A percentile compares a stretch with the other conserved stretches of the same genome.
Evolutionary conservation across 2,797 vertebrate genomes (phyloP).

Genomic region (Agapornis canus): DNA sequence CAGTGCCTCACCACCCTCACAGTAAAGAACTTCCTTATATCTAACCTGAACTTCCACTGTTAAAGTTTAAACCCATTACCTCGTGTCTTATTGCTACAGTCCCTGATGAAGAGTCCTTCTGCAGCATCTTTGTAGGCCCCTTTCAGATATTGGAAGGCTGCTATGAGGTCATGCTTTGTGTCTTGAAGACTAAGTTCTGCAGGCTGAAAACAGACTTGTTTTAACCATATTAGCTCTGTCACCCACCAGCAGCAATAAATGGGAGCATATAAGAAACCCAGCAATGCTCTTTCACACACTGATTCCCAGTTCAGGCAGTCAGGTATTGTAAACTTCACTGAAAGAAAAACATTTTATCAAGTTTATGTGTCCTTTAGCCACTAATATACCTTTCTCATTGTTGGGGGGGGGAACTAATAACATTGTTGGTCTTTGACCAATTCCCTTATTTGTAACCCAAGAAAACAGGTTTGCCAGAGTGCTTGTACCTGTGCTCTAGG

Average conservation of each 20-base stretch:
- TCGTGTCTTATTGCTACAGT: not conserved
- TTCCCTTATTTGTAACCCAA: not conserved
- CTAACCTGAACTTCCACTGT: not conserved
- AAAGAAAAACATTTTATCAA: not conserved
- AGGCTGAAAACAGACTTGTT: not conserved
- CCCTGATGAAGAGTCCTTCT: not conserved
- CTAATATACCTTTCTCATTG: not conserved
- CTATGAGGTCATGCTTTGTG: not conserved
- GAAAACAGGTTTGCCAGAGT: not conserved
- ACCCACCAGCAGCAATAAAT: not conserved
- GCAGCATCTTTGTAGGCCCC: not conserved
- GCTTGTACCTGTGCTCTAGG: not conserved
- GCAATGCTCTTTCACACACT: not conserved
- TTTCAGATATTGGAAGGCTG: not conserved
- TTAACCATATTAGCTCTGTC: not conserved
- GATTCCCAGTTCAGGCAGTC: not conserved
- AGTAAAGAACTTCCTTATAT: not conserved
- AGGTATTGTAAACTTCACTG: not conserved
- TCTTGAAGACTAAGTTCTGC: not conserved
- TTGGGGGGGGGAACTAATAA: not conserved
- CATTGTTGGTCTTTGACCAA: accelerated
- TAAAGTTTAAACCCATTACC: not conserved
- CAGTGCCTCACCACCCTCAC: not conserved
- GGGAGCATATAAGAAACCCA: not conserved
- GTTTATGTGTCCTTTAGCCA: not conserved